phyloP scores from a whole-genome alignment of 2,797 vertebrate species.

The Syngnathus rostellatus region DNA sequence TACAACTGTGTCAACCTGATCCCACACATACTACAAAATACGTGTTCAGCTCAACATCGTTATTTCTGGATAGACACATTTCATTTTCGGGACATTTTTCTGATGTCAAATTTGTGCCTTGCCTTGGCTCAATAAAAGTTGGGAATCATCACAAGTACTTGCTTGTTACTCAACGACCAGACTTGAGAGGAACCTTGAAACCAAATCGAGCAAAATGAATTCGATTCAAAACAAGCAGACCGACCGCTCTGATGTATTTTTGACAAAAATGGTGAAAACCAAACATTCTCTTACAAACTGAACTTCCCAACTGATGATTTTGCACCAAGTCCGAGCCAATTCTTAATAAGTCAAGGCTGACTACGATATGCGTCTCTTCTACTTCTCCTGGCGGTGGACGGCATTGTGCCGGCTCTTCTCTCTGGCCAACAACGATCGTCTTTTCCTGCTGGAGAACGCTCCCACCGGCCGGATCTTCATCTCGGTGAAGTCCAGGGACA shows the following conservation, averaged over 20 bases:
- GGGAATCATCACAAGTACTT: neutral
- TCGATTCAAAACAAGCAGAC: too few relatives aligned
- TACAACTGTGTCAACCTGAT: too few relatives aligned
- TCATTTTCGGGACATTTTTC: too few relatives aligned
- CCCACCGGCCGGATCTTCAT: conserved; percentile 78
- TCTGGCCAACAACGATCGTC: conserved; percentile 53
- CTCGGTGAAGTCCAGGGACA: conserved; percentile 80
- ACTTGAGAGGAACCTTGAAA: neutral
- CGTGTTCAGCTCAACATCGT: too few relatives aligned
- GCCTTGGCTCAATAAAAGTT: neutral
- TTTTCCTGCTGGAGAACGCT: conserved; percentile 59
- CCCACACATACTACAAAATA: too few relatives aligned
- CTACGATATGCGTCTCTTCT: neutral
- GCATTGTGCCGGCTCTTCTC: conserved; percentile 44
- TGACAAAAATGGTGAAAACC: neutral
- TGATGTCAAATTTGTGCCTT: neutral
- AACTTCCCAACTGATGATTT: neutral
- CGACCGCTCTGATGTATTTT: neutral
- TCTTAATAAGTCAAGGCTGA: neutral
- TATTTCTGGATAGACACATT: too few relatives aligned
- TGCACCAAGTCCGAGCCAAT: neutral
- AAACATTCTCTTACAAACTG: neutral
- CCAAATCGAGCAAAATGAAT: neutral
- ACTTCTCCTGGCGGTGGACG: conserved; percentile 26
- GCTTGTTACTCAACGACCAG: neutral